Percentiles rank a stretch among this genome's conserved stretches.
Conservation (phyloP, 2,113 vertebrate species). For the Tachycineta bicolor region DNA sequence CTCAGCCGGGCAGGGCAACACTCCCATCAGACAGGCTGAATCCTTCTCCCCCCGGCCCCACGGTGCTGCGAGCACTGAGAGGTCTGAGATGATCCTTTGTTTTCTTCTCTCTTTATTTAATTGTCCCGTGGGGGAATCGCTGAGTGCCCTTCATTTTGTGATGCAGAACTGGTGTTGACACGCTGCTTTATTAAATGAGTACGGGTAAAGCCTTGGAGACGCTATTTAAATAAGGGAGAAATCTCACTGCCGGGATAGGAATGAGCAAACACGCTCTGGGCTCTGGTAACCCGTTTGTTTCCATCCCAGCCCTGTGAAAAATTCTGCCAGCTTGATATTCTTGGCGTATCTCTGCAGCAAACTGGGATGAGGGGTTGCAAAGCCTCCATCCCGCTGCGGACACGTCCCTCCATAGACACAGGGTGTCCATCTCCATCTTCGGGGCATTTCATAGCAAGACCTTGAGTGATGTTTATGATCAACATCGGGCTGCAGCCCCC, state of each 20-base stretch:
- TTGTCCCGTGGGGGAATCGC: not conserved
- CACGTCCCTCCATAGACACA: rapidly evolving
- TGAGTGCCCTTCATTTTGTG: constrained; percentile 33
- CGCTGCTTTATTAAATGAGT: constrained; percentile 33
- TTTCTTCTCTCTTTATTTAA: constrained; percentile 40
- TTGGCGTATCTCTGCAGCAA: not conserved
- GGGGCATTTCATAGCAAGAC: not conserved
- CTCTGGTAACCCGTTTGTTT: not conserved
- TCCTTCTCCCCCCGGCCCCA: not conserved
- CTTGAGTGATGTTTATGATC: not conserved
- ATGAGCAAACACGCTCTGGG: not conserved
- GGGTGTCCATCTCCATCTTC: not conserved
- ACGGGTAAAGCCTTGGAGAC: constrained; percentile 40
- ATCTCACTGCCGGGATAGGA: not conserved
- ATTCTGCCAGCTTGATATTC: rapidly evolving
- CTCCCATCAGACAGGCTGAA: rapidly evolving
- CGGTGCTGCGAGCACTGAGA: rapidly evolving
- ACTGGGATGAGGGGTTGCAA: not conserved
- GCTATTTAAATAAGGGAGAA: constrained; percentile 6
- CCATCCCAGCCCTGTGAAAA: not conserved
- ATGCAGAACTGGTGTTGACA: constrained; percentile 43
- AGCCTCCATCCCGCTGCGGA: rapidly evolving
- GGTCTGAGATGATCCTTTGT: constrained; percentile 12
- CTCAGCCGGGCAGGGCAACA: not conserved
- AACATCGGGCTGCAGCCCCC: not conserved